Evolutionary conservation across 2,797 vertebrate genomes (phyloP), one percentile per base, ranked within the genome.

Genomic region (Sebastes dallii): DNA sequence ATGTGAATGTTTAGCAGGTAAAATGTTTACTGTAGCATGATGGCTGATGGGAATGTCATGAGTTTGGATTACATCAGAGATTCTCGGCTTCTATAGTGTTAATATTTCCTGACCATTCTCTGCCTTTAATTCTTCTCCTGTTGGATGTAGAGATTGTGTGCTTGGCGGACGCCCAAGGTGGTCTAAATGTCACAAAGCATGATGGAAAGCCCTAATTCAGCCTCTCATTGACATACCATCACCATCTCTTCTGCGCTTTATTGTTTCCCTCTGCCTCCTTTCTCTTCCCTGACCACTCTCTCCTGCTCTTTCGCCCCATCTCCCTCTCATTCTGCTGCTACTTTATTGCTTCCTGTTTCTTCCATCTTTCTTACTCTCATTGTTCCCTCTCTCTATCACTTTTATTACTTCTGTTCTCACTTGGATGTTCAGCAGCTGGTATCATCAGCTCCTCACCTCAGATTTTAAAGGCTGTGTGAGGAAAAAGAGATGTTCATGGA

Each of bases 381-480:
- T 22, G 11, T 60, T 11, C 12, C 25, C 34, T 46, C 59, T 68
- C 58, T 68, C 58, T 54, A 65, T 76, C 54, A 69, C 64, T 65
- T 74, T 74, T 71, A 80, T 77, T 59, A 71, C 76, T 64, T 74
- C 25, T 71, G 12, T 79, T 11, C 69, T 77, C 46, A 50, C 25
- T 56, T 8, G 8, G 66, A 58, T 50, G 60, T 74, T 59, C 56
- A 65, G 50, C 11, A 2, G 62, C 72, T 65, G 34, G 25, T 76
- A 67, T 59, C 56, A 65, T 39, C 8, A 2, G 62, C 72, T 65
- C 24, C 30, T 54, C 2, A 3, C 5, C 20, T 62, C 34, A 60
- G 50, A 60, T 66, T 76, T 72, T 71, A 78, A 66, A 59, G 60
- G 20, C 69, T 60, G 67, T 79, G 42, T 62, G 56, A 75, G 69